A percentile compares a stretch with the other conserved stretches of the same genome.
Conservation (phyloP, 2,797 vertebrate species). For the Mormyrops boulengeri region DNA sequence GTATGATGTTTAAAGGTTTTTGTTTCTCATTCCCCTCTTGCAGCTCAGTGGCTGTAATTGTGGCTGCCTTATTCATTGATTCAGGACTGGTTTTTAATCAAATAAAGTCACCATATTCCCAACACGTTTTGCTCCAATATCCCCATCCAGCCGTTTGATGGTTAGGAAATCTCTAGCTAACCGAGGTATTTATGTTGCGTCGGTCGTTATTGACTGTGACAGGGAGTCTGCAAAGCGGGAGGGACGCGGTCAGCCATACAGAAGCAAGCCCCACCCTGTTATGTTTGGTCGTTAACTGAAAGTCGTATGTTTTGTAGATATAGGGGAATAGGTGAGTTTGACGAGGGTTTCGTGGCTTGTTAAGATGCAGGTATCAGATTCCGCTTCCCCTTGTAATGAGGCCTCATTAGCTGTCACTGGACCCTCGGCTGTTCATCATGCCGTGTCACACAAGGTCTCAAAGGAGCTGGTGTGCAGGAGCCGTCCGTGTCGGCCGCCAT, state of each 20-base stretch:
- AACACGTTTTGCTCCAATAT: neutral
- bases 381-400: slow-evolving; percentile 10
- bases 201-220: neutral
- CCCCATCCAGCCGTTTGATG: neutral
- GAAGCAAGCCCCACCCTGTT: neutral
- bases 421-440: neutral
- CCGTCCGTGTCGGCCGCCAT: neutral
- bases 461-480: neutral
- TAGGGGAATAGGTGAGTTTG: neutral
- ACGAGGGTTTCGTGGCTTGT: slow-evolving; percentile 28
- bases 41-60: neutral
- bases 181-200: neutral
- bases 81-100: neutral
- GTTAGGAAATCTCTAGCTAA: neutral
- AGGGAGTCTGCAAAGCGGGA: neutral
- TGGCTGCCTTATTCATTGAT: neutral
- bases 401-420: slow-evolving; percentile 16
- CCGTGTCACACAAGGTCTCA: neutral
- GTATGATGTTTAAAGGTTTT: neutral
- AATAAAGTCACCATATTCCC: neutral
- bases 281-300: neutral
- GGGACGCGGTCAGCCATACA: neutral
- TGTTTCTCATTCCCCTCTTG: neutral
- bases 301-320: slow-evolving; percentile 28
- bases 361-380: slow-evolving; percentile 23